Base-by-base conservation (phyloP, 2,888 invertebrate species). In the Stramonita haemastoma region DNA sequence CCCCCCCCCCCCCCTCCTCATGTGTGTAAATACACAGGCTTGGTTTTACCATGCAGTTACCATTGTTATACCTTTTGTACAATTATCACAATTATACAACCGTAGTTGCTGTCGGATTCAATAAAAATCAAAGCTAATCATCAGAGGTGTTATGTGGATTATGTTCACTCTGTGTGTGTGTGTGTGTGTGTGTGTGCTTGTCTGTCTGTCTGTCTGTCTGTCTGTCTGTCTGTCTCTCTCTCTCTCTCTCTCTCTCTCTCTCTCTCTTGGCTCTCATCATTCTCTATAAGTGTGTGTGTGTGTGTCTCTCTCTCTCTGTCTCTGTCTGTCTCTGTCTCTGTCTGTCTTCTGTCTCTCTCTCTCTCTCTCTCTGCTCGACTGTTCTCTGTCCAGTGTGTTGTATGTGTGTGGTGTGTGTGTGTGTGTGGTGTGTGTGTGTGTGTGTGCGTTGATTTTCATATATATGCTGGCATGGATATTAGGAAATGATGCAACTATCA, bases 61-160 rank as follows among this genome's bases (percentile, higher is more conserved):
- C 36, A 29, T 57, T 85, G 84, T 85, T 85, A 85, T 85, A 85
- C 84, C 57, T 85, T 85, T 85, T 85, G 84, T 85, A 85, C 57
- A 85, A 29, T 85, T 85, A 85, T 57, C 84, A 85, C 84, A 85
- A 57, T 29, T 57, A 57, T 85, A 85, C 57, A 85, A 85, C n/a
- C 57, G 57, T 85, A 85, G 57, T 85, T 46, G 84, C 29, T 85
- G 84, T 85, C 84, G 57, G 22, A 85, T 17, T 57, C 26, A 85
- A 26, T 85, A 85, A 85, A 77, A 85, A 87, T 87, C 87, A 46
- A 73, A 66, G 73, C 73, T 77, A 87, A 2, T 56, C 22, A n/a
- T 57, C 46, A 15, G 46, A 46, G n/a, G n/a, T 77, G 77, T 77
- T 29, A 4, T 15, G n/a, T 77, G n/a, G 26, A 29, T 77, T 77